Percentiles rank a stretch among this genome's conserved stretches.
phyloP scores from a whole-genome alignment of 2,797 vertebrate genomes.

The Apodemus agrarius region DNA sequence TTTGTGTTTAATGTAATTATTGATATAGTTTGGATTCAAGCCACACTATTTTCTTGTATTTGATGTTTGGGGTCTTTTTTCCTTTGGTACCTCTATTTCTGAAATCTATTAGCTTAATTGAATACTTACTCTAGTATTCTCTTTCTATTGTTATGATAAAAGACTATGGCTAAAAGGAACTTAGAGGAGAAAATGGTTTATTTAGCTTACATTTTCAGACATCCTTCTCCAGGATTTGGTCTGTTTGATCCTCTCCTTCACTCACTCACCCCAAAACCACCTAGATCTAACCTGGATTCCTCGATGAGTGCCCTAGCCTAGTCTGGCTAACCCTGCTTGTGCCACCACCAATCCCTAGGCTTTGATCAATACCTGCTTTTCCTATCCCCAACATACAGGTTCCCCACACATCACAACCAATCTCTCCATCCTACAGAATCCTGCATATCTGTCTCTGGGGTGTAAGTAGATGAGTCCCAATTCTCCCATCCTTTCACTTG shows the following conservation, averaged over 20 bases:
- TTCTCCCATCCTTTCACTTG: neutral
- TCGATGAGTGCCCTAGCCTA: neutral
- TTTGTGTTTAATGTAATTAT: conserved; percentile 13
- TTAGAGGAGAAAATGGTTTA: neutral
- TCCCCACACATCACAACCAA: too few relatives aligned
- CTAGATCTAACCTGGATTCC: neutral
- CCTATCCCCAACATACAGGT: neutral
- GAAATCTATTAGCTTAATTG: neutral
- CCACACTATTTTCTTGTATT: neutral
- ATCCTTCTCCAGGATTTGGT: neutral
- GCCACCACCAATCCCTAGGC: neutral
- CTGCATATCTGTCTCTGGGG: neutral
- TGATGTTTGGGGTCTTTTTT: neutral
- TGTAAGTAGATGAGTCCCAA: neutral
- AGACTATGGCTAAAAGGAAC: neutral
- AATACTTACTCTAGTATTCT: neutral
- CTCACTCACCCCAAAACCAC: neutral
- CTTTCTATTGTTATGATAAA: neutral
- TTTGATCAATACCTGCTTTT: neutral
- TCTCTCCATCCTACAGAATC: too few relatives aligned
- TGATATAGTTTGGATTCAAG: neutral
- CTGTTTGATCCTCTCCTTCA: neutral
- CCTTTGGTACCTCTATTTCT: neutral
- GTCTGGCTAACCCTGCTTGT: neutral
- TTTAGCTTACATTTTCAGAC: neutral